Evolutionary conservation across 2,888 invertebrate genomes (phyloP).

Genomic region (Xanthorhoe spadicearia): DNA sequence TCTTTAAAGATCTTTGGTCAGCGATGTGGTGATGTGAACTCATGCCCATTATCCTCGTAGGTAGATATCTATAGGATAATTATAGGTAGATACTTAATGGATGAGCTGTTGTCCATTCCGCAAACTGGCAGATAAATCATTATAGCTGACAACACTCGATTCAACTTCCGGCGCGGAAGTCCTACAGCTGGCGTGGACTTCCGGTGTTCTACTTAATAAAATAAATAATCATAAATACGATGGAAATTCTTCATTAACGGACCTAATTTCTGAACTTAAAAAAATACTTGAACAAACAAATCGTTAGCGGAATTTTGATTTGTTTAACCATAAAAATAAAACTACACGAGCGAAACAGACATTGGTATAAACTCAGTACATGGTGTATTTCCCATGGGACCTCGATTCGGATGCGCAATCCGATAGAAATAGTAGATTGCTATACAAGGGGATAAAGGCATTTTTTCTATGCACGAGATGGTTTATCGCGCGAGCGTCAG

Average conservation of each 20-base stretch:
- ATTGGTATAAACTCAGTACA: conserved; percentile 10
- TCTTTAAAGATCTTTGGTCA: no score
- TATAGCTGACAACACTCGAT: conserved; percentile 14
- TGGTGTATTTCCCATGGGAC: conserved; percentile 27
- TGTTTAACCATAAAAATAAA: background rate
- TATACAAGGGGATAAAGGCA: no score
- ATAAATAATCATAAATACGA: background rate
- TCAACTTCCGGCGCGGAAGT: conserved; percentile 21
- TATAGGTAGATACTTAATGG: no score
- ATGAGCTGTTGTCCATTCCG: background rate
- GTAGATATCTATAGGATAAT: no score
- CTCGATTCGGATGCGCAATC: conserved; percentile 29
- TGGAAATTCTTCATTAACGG: no score
- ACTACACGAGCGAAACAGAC: background rate
- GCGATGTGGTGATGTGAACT: no score
- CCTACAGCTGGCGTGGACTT: conserved; percentile 8
- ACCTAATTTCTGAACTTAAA: no score
- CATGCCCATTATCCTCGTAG: no score
- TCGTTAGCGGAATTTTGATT: background rate
- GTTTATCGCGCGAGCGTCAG: no score
- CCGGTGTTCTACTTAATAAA: background rate
- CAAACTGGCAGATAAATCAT: background rate
- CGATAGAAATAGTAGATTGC: no score
- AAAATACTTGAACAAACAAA: background rate
- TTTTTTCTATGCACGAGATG: no score